These are phyloP conservation scores for Conus canariensis DNA, from an alignment of 2,888 invertebrate genomes.

Conservation along the genomic window DNA sequence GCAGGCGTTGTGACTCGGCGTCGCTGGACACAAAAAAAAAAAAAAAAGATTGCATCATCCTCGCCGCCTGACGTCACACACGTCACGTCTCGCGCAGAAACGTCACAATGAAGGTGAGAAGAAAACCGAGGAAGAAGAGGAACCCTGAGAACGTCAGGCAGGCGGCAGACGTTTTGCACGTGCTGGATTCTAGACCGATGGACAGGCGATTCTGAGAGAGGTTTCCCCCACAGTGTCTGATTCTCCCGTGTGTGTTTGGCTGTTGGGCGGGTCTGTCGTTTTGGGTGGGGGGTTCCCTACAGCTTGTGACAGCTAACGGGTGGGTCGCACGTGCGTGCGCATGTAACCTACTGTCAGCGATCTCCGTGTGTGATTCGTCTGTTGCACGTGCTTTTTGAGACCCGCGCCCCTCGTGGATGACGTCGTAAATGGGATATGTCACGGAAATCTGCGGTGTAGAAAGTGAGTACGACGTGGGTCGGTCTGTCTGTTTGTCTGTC, in stretches of 20 bases:
- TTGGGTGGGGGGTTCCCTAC: too few species aligned
- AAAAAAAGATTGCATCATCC: too few species aligned
- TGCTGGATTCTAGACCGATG: too few species aligned
- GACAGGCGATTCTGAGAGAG: too few species aligned
- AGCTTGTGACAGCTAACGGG: too few species aligned
- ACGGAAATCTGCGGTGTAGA: slow-evolving; percentile 36
- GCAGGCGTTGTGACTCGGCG: too few species aligned
- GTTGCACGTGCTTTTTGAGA: slow-evolving; percentile 29
- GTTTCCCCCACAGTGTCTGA: too few species aligned
- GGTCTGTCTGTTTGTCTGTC: neutral
- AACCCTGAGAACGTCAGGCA: neutral
- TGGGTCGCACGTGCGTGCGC: neutral
- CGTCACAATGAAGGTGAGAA: slow-evolving; percentile 14
- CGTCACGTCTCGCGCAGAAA: neutral
- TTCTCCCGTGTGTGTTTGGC: too few species aligned
- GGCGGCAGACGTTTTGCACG: too few species aligned
- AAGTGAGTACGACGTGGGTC: neutral
- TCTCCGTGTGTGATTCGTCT: slow-evolving; percentile 10
- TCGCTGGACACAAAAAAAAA: too few species aligned
- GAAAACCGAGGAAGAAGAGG: slow-evolving; percentile 23
- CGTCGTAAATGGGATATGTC: slow-evolving; percentile 38
- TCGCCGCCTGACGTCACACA: neutral
- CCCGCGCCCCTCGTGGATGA: slow-evolving; percentile 15
- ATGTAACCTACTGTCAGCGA: neutral
- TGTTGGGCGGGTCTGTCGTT: too few species aligned